Base-by-base conservation (phyloP, 2,797 vertebrate genomes). In the Sebastes matsubarae region DNA sequence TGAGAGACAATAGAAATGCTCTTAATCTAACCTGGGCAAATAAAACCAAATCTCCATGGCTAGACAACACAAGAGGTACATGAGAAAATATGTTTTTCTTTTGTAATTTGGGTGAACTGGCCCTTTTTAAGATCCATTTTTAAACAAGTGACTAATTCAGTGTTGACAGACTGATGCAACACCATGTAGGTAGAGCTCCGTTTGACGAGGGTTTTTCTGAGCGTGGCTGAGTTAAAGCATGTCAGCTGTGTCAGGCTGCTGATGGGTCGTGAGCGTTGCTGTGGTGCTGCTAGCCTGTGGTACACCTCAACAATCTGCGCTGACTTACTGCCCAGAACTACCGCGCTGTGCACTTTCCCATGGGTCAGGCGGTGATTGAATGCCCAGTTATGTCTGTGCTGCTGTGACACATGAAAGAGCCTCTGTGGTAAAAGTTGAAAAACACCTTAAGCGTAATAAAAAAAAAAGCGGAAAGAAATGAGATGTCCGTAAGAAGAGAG, bases 281-380 rank as follows among this genome's bases (percentile, higher is more conserved):
- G 88, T 79, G 91, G 85, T 68, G 78, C 80, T 73, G 81, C 87
- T 82, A 24, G 88, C 63, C 78, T 85, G 90, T 68, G 92, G 93
- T 94, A 80, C 75, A 87, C 92, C 93, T 94, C 93, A 94, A 93
- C 92, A 94, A 89, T 95, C 89, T 87, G 85, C 74, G 69, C 87
- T 85, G 86, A 91, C 84, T 84, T 75, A 68, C 89, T 91, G 91
- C 88, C 83, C 91, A 93, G 80, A 90, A 88, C 82, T 65, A 74
- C 85, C 11, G 22, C 50, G 68, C 87, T 75, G 46, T 77, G 83
- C 90, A 84, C 58, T 92, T 86, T 92, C 88, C 83, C 90, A 84
- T 89, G 84, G 87, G 85, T 86, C 68, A 76, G 77, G 78, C 24
- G 50, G 85, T 73, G 89, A 92, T 90, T 93, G 90, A 92, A 91